phyloP scores from a whole-genome alignment of 2,113 vertebrate species.

The Takifugu bimaculatus region DNA sequence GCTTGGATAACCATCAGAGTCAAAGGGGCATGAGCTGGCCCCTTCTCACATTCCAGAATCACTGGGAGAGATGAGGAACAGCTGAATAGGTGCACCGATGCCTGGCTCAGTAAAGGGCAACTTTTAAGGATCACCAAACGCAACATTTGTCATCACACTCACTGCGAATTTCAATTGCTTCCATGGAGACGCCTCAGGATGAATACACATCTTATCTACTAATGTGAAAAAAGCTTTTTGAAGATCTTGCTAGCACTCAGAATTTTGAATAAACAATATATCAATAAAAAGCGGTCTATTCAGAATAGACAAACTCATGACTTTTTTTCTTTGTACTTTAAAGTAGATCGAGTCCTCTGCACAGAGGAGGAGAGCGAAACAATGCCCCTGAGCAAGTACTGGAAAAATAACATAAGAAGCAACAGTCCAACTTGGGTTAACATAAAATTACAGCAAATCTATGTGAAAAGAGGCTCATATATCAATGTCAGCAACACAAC shows the following conservation, averaged over 20 bases:
- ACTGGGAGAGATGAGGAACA: conserved; percentile 9
- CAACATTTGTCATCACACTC: conserved; percentile 46
- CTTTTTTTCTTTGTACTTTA: too few species aligned
- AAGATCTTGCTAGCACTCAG: too few species aligned
- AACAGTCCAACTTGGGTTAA: too few species aligned
- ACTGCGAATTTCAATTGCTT: conserved; percentile 34
- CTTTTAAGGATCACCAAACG: conserved; percentile 57
- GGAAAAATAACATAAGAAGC: too few species aligned
- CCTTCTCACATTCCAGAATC: conserved; percentile 33
- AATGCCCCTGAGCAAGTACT: too few species aligned
- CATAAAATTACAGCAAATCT: background rate
- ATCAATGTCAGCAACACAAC: background rate
- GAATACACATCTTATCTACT: background rate
- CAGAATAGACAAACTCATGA: background rate
- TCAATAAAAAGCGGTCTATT: background rate
- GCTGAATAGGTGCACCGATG: conserved; percentile 41
- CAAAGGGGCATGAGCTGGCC: too few species aligned
- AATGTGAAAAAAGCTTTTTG: too few species aligned
- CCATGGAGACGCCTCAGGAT: background rate
- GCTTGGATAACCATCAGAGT: too few species aligned
- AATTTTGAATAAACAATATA: too few species aligned
- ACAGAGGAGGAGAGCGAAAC: too few species aligned
- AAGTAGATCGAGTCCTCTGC: too few species aligned
- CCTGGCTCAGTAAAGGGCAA: conserved; percentile 60
- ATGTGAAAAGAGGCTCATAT: background rate